A percentile compares a stretch with the other conserved stretches of the same genome.
These are phyloP conservation scores for Sceloporus undulatus DNA, from an alignment of 2,113 vertebrate genomes.

Conservation along the genomic window DNA sequence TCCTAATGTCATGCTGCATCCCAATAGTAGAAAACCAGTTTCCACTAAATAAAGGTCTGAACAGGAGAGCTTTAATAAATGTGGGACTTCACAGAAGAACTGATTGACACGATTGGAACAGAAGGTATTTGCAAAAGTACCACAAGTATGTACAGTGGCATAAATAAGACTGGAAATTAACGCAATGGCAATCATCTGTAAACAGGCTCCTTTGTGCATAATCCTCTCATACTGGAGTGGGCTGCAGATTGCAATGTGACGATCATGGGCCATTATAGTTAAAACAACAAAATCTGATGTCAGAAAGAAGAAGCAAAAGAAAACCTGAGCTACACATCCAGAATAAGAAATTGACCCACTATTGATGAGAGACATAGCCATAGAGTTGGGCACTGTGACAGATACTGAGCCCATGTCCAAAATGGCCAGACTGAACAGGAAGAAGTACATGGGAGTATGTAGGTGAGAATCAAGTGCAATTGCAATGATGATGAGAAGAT, in stretches of 20 bases:
- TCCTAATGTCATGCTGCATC: background rate
- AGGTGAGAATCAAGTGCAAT: background rate
- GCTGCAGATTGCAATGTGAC: background rate
- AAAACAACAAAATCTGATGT: background rate
- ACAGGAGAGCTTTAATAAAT: conserved; percentile 9
- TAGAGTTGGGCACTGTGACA: background rate
- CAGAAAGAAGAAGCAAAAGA: background rate
- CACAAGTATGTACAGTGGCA: background rate
- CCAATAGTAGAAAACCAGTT: background rate
- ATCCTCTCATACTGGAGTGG: background rate
- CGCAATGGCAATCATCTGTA: background rate
- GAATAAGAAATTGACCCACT: background rate
- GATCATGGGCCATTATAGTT: conserved; percentile 11
- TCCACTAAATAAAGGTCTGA: background rate
- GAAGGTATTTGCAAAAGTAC: background rate
- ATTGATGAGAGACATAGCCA: background rate
- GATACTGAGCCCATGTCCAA: background rate
- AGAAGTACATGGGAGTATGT: background rate
- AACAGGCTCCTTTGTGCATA: background rate
- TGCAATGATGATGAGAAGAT: background rate
- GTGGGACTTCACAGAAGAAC: conserved; percentile 32
- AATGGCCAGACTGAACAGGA: background rate
- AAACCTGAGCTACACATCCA: background rate
- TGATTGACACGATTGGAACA: conserved; percentile 15
- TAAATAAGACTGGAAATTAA: background rate